Evolutionary conservation across 2,888 invertebrate genomes (phyloP), one percentile per base, ranked within the genome.

Genomic region (Brassicogethes aeneus): DNA sequence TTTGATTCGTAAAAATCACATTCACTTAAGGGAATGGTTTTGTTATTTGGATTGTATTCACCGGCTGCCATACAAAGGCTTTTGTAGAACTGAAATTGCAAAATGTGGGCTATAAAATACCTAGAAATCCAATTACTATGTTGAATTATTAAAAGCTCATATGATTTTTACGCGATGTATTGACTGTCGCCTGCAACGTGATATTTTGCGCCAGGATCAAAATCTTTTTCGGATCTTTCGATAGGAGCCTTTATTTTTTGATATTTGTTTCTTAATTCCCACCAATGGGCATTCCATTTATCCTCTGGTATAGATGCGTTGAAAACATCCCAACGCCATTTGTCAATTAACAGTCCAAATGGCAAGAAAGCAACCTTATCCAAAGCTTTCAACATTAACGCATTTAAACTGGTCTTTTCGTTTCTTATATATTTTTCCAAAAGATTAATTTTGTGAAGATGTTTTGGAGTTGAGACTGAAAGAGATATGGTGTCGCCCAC

Each of bases 41-140:
- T 62, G 7, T 65, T 49, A 15, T 50, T 40, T 1, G 74, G 76
- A 49, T 76, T 74, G 45, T 74, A 76, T 53, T 85, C 73, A 30
- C 79, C 80, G 3, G 83, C 80, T 45, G 68, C 74, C 42, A 70
- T 74, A 56, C 88, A 88, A 31, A 88, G 65, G 1, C 82, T 75
- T 52, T 76, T 70, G 50, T 85, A 78, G 50, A 88, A 80, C 70
- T 87, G 87, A 62, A 87, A 89, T 64, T 88, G 84, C 17, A 88
- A 64, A 12, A 88, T 75, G 55, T 78, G 78, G 8, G 82, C 80
- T 43, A 86, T 74, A 52, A 77, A 69, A 52, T 79, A 79, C 44
- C 77, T 76, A 59, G 37, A 23, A 23, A 23, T 5, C 5, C 5
- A 23, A 23, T 23, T 7, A 23, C 10, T 7, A 23, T 7, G 5